Evolutionary conservation across 2,888 invertebrate species (phyloP), one percentile per base, ranked within the genome.

Genomic region (Drosophila pseudotakahashii): DNA sequence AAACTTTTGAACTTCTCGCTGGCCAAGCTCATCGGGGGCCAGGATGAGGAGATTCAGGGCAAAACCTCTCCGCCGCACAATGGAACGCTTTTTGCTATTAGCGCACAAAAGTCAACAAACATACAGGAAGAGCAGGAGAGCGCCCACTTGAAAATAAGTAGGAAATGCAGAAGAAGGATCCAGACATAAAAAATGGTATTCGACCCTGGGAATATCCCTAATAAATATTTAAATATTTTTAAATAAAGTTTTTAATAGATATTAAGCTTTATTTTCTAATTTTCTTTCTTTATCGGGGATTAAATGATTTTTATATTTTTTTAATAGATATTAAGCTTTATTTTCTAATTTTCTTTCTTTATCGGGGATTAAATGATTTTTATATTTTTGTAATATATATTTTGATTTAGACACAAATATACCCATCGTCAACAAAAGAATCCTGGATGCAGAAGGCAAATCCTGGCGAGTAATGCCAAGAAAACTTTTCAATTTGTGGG

Each of bases 71-170:
- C 6, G 42, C 52, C 48, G 63, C 88, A 70, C 77, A 85, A 86
- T 83, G 79, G 72, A 64, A 70, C 69, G 84, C 84, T 80, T 71
- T 80, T 71, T 77, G 84, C 82, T 80, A 88, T 83, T 83, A 83
- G 82, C 82, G 78, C 57, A 83, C 81, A 88, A 83, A 81, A 83
- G 87, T 88, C 82, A 88, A 83, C 89, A 88, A 70, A 70, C 50
- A 63, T 14, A 62, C 51, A 57, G 36, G 50, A 30, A 44, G 48
- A 54, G 47, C 37, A 30, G 61, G 23, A 68, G 75, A 70, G 51
- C 36, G 52, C 32, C 58, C 78, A 78, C 81, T 84, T 83, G 66
- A 78, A 76, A 75, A 19, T 47, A 63, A 53, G 63, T 63, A 53
- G 47, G 34, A 66, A 66, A 53, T 63, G 45, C 30, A 41, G 16